A percentile compares a stretch with the other conserved stretches of the same genome.
These are phyloP conservation scores for Rosalia funebris DNA, from an alignment of 2,888 invertebrate species.

Conservation along the genomic window DNA sequence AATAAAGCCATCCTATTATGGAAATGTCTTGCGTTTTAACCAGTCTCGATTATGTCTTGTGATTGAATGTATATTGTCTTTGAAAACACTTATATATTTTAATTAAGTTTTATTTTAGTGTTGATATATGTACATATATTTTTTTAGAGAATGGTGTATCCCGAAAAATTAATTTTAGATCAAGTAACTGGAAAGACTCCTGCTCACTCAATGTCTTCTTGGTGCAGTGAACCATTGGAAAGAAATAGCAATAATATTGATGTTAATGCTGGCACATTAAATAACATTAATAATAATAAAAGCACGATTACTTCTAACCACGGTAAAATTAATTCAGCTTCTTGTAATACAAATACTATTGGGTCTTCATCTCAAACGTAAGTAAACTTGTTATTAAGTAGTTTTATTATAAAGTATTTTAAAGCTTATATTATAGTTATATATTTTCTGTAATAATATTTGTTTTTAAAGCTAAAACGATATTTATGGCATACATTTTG, in stretches of 20 bases:
- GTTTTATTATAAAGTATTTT: no score
- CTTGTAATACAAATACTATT: constrained; percentile 27
- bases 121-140: constrained; percentile 25
- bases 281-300: constrained; percentile 29
- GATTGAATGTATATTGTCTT: neutral
- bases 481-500: no score
- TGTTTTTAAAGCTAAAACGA: no score
- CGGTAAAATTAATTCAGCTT: constrained; percentile 36
- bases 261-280: constrained; percentile 25
- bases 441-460: no score
- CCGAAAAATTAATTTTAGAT: constrained; percentile 60
- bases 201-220: constrained; percentile 53
- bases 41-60: neutral
- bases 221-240: constrained; percentile 60
- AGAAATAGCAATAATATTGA: constrained; percentile 45
- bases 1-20: constrained; percentile 13
- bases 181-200: constrained; percentile 53
- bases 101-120: no score
- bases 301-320: constrained; percentile 23
- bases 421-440: no score
- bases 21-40: neutral
- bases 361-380: constrained; percentile 33
- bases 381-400: constrained; percentile 15
- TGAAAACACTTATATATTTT: neutral
- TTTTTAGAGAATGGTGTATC: constrained; percentile 62